Evolutionary conservation across 2,797 vertebrate species (phyloP).

Genomic region (Microhierax caerulescens): DNA sequence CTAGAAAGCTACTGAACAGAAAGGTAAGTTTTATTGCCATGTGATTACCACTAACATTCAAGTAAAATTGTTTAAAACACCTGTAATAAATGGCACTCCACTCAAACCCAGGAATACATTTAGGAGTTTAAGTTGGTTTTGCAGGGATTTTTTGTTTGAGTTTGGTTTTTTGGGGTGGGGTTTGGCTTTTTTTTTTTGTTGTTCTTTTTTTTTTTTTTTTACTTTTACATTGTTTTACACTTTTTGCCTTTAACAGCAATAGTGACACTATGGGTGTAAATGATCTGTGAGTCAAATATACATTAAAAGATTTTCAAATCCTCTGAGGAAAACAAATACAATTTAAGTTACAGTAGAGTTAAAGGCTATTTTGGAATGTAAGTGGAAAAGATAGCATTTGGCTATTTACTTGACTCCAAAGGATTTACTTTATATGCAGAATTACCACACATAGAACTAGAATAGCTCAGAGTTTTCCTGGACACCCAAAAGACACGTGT

Average conservation of each 20-base stretch:
- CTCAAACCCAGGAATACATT: neutral
- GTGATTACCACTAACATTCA: neutral
- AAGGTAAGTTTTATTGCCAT: neutral
- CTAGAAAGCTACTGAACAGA: neutral
- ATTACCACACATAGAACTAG: neutral
- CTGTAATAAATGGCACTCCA: neutral
- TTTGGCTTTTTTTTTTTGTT: accelerated
- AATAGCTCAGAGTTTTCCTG: neutral
- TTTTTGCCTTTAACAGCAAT: neutral
- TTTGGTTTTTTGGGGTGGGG: neutral
- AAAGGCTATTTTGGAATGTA: neutral
- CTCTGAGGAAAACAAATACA: neutral
- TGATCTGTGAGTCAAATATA: neutral
- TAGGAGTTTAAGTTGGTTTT: neutral
- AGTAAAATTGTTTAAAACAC: neutral
- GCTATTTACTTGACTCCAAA: neutral
- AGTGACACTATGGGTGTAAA: neutral
- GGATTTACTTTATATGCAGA: neutral
- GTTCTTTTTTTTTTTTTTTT: too few species aligned
- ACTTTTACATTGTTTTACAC: neutral
- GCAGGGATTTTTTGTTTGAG: neutral
- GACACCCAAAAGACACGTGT: neutral
- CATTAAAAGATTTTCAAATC: neutral
- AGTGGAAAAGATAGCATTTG: neutral
- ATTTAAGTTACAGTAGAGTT: neutral